These are phyloP conservation scores for Muscicapa comitata DNA, from an alignment of 2,797 vertebrate species.

Conservation along the genomic window DNA sequence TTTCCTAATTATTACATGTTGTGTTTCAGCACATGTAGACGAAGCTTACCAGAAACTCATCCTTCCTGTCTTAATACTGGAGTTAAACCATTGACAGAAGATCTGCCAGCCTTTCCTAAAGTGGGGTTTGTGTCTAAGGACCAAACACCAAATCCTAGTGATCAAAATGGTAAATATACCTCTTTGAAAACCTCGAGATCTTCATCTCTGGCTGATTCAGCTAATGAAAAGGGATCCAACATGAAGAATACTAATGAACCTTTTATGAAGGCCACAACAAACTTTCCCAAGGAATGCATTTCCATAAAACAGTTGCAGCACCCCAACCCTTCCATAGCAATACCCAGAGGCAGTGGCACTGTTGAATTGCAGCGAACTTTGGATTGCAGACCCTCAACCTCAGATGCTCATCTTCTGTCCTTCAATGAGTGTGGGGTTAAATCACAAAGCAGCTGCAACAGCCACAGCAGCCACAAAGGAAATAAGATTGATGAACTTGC, in stretches of 20 bases:
- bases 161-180: slow-evolving; percentile 45
- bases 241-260: slow-evolving; percentile 54
- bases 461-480: slow-evolving; percentile 27
- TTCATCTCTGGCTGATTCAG: background rate
- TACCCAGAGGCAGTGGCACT: slow-evolving; percentile 11
- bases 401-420: slow-evolving; percentile 45
- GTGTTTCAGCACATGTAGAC: slow-evolving; percentile 71
- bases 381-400: slow-evolving; percentile 66
- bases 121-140: slow-evolving; percentile 49
- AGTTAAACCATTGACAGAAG: slow-evolving; percentile 60
- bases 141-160: slow-evolving; percentile 39
- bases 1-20: background rate
- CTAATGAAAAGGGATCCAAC: slow-evolving; percentile 21
- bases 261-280: slow-evolving; percentile 32
- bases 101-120: slow-evolving; percentile 56
- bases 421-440: slow-evolving; percentile 49
- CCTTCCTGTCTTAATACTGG: slow-evolving; percentile 69
- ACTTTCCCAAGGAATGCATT: slow-evolving; percentile 56
- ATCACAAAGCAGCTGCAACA: background rate
- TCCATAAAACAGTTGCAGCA: slow-evolving; percentile 29
- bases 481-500: slow-evolving; percentile 51
- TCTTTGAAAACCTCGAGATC: slow-evolving; percentile 32
- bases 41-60: slow-evolving; percentile 70
- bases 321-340: slow-evolving; percentile 20
- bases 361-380: slow-evolving; percentile 65